These are phyloP conservation scores for Sus cebifrons DNA, from an alignment of 2,797 vertebrate species.

Conservation along the genomic window DNA sequence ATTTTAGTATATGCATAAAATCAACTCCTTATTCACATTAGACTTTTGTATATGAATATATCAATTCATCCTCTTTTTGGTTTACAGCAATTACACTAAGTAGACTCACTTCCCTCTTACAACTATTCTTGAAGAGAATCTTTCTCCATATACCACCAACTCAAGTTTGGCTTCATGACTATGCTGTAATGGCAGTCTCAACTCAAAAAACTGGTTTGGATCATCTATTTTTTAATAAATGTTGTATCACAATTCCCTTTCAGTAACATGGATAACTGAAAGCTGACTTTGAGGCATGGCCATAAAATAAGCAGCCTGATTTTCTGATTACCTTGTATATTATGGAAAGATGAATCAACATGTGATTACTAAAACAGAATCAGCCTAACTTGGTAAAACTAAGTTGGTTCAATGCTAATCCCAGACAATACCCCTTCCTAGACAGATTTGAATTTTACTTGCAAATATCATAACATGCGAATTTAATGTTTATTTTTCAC, in stretches of 20 bases:
- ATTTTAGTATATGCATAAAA: constrained; percentile 23
- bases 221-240: constrained; percentile 29
- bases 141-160: constrained; percentile 2
- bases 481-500: constrained; percentile 73
- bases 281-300: not conserved
- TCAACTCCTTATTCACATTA: not conserved
- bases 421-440: not conserved
- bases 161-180: not conserved
- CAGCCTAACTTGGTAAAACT: not conserved
- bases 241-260: constrained; percentile 9
- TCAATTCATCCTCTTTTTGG: not conserved
- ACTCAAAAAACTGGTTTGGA: constrained; percentile 45
- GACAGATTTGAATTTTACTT: constrained; percentile 54
- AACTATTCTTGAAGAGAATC: constrained; percentile 15
- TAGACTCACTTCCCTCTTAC: not conserved
- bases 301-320: not conserved
- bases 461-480: constrained; percentile 51
- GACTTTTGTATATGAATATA: not conserved
- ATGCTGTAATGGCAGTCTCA: constrained; percentile 39
- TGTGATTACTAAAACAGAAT: constrained; percentile 11
- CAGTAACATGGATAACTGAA: constrained; percentile 20
- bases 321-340: not conserved
- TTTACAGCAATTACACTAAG: not conserved
- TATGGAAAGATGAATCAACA: not conserved
- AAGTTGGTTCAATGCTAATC: not conserved